phyloP scores from a whole-genome alignment of 2,113 vertebrate species.

The Nothoprocta pentlandii region DNA sequence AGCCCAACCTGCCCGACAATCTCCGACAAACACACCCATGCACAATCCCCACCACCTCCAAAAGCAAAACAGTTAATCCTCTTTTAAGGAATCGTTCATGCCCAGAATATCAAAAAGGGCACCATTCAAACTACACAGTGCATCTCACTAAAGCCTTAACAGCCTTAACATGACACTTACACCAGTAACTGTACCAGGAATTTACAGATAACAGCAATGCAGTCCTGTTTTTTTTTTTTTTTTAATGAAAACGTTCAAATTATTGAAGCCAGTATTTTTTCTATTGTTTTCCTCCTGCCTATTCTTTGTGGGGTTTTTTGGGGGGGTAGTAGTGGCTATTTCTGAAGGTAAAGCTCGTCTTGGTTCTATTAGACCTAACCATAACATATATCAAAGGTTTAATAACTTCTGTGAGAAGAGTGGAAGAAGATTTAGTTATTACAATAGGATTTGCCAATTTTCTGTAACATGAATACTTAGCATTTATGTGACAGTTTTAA shows the following conservation, averaged over 20 bases:
- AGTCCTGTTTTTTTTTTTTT: not conserved
- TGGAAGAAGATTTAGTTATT: constrained; percentile 17
- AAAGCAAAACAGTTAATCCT: not conserved
- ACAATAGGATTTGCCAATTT: constrained; percentile 56
- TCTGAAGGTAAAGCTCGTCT: not conserved
- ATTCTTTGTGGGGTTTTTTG: not conserved
- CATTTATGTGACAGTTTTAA: constrained; percentile 45
- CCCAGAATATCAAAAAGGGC: not conserved
- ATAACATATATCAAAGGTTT: not conserved
- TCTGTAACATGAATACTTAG: constrained; percentile 1
- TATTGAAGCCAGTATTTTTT: not conserved
- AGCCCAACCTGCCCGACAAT: not conserved
- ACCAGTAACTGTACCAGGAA: not conserved
- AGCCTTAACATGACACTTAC: not conserved
- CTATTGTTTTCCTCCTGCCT: not conserved
- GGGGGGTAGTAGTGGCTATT: not conserved
- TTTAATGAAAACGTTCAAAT: not conserved
- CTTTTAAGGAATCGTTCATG: not conserved
- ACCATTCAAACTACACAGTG: not conserved
- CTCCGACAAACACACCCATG: not conserved
- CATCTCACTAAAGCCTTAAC: not conserved
- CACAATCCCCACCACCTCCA: not conserved
- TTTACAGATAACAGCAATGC: not conserved
- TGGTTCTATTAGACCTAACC: not conserved
- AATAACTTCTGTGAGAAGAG: not conserved